Conservation (phyloP, 2,888 invertebrate species). For the Callyntrura sp. region DNA sequence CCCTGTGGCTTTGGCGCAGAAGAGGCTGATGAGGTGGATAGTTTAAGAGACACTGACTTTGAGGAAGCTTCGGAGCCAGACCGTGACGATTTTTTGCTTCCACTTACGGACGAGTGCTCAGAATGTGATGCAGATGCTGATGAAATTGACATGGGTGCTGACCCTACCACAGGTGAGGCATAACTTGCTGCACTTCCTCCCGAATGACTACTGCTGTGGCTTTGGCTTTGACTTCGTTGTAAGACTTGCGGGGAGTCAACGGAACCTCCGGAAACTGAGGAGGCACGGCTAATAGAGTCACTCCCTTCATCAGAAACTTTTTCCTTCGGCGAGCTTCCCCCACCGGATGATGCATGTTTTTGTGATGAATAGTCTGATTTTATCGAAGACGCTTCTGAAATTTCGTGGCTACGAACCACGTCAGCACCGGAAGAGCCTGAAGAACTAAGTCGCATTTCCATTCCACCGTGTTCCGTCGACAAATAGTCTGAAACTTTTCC, state of each 20-base stretch:
- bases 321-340: constrained; percentile 69
- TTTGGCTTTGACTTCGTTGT: constrained; percentile 67
- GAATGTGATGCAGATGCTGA: constrained; percentile 70
- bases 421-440: constrained; percentile 51
- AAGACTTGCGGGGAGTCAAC: constrained; percentile 76
- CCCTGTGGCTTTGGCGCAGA: constrained; percentile 67
- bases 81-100: constrained; percentile 75
- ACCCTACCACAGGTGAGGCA: constrained; percentile 74
- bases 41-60: constrained; percentile 73
- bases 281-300: constrained; percentile 74
- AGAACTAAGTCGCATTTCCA: constrained; percentile 53
- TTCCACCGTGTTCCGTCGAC: constrained; percentile 18
- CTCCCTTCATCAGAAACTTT: constrained; percentile 77
- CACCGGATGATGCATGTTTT: constrained; percentile 60
- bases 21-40: constrained; percentile 67
- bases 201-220: constrained; percentile 74
- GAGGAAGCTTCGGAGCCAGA: constrained; percentile 78
- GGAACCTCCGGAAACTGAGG: constrained; percentile 75
- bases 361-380: constrained; percentile 73
- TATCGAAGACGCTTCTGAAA: constrained; percentile 75
- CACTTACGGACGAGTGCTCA: constrained; percentile 72
- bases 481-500: constrained; percentile 49
- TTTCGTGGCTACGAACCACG: constrained; percentile 69
- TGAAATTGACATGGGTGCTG: constrained; percentile 75
- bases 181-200: constrained; percentile 60